Conservation (phyloP, 2,113 vertebrate genomes). For the Alethe castanea region DNA sequence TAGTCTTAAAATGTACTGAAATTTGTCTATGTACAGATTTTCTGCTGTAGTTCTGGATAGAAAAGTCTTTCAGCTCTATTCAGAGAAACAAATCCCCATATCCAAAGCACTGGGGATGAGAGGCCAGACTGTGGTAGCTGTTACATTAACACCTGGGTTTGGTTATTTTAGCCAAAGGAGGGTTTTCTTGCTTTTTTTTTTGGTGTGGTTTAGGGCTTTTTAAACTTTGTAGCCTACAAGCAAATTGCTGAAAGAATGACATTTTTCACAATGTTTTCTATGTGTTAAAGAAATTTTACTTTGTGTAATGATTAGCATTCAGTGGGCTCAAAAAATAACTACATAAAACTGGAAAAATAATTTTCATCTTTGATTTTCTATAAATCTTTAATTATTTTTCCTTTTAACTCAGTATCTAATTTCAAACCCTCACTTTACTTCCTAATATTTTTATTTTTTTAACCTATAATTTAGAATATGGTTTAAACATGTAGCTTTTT, state of each 20-base stretch:
- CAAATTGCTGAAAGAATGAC: background rate
- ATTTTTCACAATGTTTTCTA: background rate
- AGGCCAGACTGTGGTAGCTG: background rate
- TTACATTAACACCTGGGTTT: background rate
- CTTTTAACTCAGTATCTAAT: background rate
- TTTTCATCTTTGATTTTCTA: background rate
- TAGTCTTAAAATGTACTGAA: background rate
- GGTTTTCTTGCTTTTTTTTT: accelerated
- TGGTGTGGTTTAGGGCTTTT: background rate
- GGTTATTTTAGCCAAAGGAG: background rate
- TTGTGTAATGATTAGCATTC: background rate
- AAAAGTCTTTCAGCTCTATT: background rate
- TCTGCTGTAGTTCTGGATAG: background rate
- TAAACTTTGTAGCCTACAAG: background rate
- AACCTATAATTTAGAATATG: background rate
- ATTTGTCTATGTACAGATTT: background rate
- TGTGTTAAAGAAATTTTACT: background rate
- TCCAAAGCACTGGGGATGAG: accelerated
- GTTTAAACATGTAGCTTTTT: background rate
- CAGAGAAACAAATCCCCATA: background rate
- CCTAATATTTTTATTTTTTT: background rate
- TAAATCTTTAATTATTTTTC: background rate
- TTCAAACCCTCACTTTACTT: background rate
- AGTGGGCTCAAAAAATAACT: background rate
- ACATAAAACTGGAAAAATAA: background rate